phyloP scores from a whole-genome alignment of 2,888 invertebrate genomes.

The Gymnoscelis rufifasciata region DNA sequence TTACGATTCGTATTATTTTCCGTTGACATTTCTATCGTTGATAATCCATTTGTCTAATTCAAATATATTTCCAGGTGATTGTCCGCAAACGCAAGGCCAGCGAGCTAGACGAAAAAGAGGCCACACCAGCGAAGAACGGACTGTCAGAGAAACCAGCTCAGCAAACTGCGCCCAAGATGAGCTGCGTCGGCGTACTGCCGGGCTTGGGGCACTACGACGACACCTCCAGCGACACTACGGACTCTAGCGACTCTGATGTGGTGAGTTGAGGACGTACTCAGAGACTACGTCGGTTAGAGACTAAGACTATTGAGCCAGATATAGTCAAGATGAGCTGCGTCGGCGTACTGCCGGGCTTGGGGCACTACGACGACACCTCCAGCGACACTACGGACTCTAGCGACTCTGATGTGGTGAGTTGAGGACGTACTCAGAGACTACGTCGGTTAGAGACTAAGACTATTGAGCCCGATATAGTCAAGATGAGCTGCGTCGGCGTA shows the following conservation, averaged over 20 bases:
- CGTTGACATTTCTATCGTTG: too few species aligned
- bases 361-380: conserved; percentile 84
- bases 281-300: too few species aligned
- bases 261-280: conserved; percentile 3
- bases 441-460: too few species aligned
- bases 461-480: too few species aligned
- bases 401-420: conserved; percentile 64
- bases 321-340: conserved; percentile 83
- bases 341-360: conserved; percentile 90
- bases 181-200: conserved; percentile 88
- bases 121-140: conserved; percentile 49
- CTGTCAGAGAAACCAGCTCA: neutral
- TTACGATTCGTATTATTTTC: too few species aligned
- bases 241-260: conserved; percentile 80
- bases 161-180: conserved; percentile 51
- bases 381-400: conserved; percentile 86
- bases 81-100: conserved; percentile 83
- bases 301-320: too few species aligned
- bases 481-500: conserved; percentile 85
- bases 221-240: conserved; percentile 85
- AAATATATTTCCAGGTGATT: conserved; percentile 81
- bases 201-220: conserved; percentile 87
- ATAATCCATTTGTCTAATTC: too few species aligned
- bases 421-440: neutral
- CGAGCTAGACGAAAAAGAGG: conserved; percentile 60